Evolutionary conservation across 1,140 invertebrate genomes (phyloP), one percentile per base, ranked within the genome.

Genomic region (Pollicipes pollicipes): DNA sequence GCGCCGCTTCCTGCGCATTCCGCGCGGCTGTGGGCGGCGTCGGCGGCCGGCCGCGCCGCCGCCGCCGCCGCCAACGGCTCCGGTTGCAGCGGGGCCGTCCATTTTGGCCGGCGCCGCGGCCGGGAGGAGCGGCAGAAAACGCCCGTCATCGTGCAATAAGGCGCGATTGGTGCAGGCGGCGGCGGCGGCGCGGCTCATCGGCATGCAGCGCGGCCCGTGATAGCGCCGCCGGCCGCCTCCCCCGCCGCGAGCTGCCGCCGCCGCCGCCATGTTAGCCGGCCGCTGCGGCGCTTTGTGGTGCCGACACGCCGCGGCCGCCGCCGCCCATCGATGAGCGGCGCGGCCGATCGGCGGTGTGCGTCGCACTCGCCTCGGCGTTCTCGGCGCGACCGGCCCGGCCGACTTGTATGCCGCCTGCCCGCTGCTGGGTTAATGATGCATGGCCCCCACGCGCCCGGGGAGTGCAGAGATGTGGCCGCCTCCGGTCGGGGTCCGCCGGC

Each of bases 71-170:
- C 32, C 4, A 16, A 6, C 32, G 32, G 45, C 45, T 10, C 45
- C 17, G 45, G 8, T 24, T 58, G 45, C 45, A 58, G 21, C n/a
- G n/a, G n/a, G n/a, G 24, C 6, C 45, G 45, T 58, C 45, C 45
- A 58, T 58, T 58, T 58, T 58, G 45, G 45, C 45, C 6, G 45
- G 32, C 32, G 32, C 32, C 32, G 32, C 32, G 4, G 4, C 32
- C 32, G 4, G 32, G 16, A 16, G 4, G 4, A 16, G 16, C 45
- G 45, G 13, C 45, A 24, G 13, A 58, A 58, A 58, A 10, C 45
- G 45, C 45, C 45, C 45, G 45, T 58, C 45, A 58, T 58, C 45
- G 45, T 58, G 45, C 45, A 58, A 58, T 58, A 58, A 58, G 45
- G 45, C 45, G 45, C 45, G 45, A 58, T 58, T 58, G 45, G 45